phyloP scores from a whole-genome alignment of 2,888 invertebrate genomes.

The Sturmia bella region DNA sequence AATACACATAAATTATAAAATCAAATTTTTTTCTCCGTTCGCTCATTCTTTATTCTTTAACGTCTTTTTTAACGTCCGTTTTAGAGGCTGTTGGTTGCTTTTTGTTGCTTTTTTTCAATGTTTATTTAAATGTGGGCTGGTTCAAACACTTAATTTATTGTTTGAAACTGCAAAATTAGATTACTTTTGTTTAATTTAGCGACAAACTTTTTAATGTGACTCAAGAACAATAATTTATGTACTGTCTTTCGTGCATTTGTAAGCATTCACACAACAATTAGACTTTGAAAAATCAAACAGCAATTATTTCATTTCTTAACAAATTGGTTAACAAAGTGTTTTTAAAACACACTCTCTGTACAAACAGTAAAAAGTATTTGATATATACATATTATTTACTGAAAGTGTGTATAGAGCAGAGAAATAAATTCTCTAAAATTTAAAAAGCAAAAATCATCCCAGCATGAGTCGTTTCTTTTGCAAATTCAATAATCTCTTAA shows the following conservation, averaged over 20 bases:
- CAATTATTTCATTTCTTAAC: neutral
- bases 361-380: neutral
- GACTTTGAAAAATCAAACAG: neutral
- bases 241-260: neutral
- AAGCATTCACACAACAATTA: conserved; percentile 2
- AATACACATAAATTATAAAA: conserved; percentile 4
- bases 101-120: neutral
- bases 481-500: no score
- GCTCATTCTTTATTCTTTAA: neutral
- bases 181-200: conserved; percentile 24
- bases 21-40: conserved; percentile 13
- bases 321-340: neutral
- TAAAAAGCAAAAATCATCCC: no score
- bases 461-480: no score
- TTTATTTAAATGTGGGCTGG: conserved; percentile 24
- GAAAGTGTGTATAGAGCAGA: no score
- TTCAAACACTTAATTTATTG: conserved; percentile 17
- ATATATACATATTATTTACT: neutral
- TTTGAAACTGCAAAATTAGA: conserved; percentile 36
- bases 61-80: neutral
- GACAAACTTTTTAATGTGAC: conserved; percentile 36
- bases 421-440: no score
- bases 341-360: conserved; percentile 11
- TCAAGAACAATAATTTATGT: conserved; percentile 25
- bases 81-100: neutral